These are phyloP conservation scores for Metalampra italica DNA, from an alignment of 2,888 invertebrate species.

Conservation along the genomic window DNA sequence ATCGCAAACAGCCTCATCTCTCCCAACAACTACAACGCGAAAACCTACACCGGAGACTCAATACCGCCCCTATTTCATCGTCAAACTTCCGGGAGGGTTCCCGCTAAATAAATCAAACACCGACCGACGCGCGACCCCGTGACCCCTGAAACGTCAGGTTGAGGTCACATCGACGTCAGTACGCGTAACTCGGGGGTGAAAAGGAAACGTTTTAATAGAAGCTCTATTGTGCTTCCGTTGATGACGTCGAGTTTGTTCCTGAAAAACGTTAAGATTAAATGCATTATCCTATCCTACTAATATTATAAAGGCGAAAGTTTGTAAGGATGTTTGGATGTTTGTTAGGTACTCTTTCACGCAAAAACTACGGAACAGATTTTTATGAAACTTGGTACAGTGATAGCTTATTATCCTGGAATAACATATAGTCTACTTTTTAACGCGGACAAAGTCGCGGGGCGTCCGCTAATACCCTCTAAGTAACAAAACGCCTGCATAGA, in stretches of 20 bases:
- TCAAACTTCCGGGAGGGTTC: not conserved
- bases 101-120: constrained; percentile 7
- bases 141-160: not conserved
- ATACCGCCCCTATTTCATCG: constrained; percentile 3
- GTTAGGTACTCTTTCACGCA: no score
- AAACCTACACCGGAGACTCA: constrained; percentile 3
- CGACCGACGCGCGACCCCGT: not conserved
- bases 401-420: no score
- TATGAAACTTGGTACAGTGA: no score
- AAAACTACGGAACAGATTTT: no score
- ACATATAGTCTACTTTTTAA: no score
- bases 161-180: not conserved
- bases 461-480: no score
- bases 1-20: not conserved
- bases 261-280: not conserved
- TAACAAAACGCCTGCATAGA: no score
- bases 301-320: no score
- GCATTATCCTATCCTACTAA: not conserved
- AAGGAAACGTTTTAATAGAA: not conserved
- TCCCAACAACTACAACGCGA: not conserved
- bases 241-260: not conserved
- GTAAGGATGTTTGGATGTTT: no score
- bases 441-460: no score
- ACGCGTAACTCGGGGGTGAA: not conserved
- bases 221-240: not conserved